Conservation (phyloP, 2,888 invertebrate species). For the Biston betularia region DNA sequence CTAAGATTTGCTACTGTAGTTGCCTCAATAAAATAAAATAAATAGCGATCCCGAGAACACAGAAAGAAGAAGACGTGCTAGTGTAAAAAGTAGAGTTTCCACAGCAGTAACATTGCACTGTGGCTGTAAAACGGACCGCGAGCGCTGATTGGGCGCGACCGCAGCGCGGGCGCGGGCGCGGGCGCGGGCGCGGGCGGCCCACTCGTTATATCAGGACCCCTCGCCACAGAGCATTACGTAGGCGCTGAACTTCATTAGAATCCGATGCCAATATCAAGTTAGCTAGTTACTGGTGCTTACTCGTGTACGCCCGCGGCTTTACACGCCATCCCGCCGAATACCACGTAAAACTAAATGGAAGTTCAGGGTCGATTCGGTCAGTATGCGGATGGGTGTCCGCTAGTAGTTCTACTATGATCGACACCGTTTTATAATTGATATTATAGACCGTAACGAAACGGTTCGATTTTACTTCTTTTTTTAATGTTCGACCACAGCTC, state of each 20-base stretch:
- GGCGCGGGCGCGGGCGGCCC: conserved; percentile 39
- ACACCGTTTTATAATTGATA: too few relatives aligned
- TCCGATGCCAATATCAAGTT: conserved; percentile 9
- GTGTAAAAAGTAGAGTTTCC: neutral
- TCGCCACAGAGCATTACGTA: conserved; percentile 7
- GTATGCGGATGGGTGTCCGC: too few relatives aligned
- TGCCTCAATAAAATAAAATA: too few relatives aligned
- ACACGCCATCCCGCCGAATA: neutral
- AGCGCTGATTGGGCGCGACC: conserved; percentile 40
- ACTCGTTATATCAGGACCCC: conserved; percentile 35
- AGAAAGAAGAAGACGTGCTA: neutral
- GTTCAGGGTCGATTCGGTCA: too few relatives aligned
- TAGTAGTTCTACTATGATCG: too few relatives aligned
- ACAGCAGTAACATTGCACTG: neutral
- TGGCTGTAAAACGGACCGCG: conserved; percentile 8
- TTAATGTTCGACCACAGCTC: too few relatives aligned
- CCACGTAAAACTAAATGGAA: too few relatives aligned
- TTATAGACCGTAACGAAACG: too few relatives aligned
- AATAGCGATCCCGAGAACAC: neutral
- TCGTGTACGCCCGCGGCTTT: neutral
- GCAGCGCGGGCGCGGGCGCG: too few relatives aligned
- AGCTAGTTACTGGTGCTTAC: neutral
- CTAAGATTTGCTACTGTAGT: too few relatives aligned
- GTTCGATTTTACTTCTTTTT: too few relatives aligned
- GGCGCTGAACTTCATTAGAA: conserved; percentile 11